Percentiles rank a stretch among this genome's conserved stretches.
Conservation (phyloP, 2,888 invertebrate genomes). For the Molorchus minor region DNA sequence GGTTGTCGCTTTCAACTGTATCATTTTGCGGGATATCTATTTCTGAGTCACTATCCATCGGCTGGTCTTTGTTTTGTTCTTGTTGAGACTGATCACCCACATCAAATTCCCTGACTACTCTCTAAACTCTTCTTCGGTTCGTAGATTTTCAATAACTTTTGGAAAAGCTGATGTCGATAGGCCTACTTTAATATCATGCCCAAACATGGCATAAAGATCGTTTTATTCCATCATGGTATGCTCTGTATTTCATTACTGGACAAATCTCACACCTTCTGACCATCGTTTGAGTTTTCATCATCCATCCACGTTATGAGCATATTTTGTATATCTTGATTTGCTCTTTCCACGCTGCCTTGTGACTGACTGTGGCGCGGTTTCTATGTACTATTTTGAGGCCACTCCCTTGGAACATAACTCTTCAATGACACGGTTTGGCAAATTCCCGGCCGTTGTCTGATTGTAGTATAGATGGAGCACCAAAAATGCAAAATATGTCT, state of each 20-base stretch:
- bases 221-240: not conserved
- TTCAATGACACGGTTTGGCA: not conserved
- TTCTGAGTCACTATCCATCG: not conserved
- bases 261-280: slow-evolving; percentile 56
- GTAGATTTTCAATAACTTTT: too few species aligned
- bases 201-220: too few species aligned
- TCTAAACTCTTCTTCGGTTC: slow-evolving; percentile 30
- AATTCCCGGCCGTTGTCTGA: slow-evolving; percentile 29
- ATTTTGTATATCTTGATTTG: too few species aligned
- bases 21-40: not conserved
- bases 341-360: too few species aligned
- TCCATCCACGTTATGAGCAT: slow-evolving; percentile 56
- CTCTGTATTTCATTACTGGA: slow-evolving; percentile 59
- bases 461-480: slow-evolving; percentile 30
- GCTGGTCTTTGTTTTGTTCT: not conserved
- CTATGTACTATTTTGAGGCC: too few species aligned
- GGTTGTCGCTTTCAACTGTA: too few species aligned
- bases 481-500: slow-evolving; percentile 35
- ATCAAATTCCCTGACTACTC: not conserved
- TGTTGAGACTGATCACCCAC: not conserved
- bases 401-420: too few species aligned
- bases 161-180: too few species aligned
- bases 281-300: slow-evolving; percentile 53
- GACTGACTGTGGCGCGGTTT: too few species aligned
- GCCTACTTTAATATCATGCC: too few species aligned